Conservation (phyloP, 2,888 invertebrate species). For the Coremacera marginata region DNA sequence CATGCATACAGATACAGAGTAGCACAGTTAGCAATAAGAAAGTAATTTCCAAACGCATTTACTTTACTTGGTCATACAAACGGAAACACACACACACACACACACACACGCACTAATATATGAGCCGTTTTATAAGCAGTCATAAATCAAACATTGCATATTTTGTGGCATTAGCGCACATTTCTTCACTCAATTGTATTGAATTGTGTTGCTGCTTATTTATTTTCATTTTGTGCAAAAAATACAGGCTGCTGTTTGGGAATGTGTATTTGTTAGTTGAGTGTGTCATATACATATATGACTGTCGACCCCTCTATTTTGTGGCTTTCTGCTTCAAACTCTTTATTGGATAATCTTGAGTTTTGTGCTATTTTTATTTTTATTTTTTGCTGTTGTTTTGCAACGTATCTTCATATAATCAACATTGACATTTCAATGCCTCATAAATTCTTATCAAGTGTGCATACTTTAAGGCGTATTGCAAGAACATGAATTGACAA, state of each 20-base stretch:
- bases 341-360: conserved; percentile 27
- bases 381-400: neutral
- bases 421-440: conserved; percentile 30
- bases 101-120: conserved; percentile 12
- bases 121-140: conserved; percentile 28
- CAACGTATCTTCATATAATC: neutral
- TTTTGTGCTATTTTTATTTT: neutral
- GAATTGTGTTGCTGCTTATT: conserved; percentile 26
- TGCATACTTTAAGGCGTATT: conserved; percentile 29
- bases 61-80: neutral
- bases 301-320: neutral
- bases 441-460: conserved; percentile 34
- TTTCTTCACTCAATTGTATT: conserved; percentile 24
- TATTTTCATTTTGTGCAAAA: neutral
- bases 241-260: neutral
- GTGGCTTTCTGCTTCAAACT: neutral
- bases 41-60: neutral
- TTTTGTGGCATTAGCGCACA: conserved; percentile 18
- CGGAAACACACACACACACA: too few species aligned
- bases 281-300: neutral
- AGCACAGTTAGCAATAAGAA: neutral
- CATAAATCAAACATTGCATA: conserved; percentile 52
- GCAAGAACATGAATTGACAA: conserved; percentile 26
- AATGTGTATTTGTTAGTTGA: neutral
- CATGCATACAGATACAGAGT: conserved; percentile 2